Evolutionary conservation across 2,888 invertebrate species (phyloP), one percentile per base, ranked within the genome.

Genomic region (Conistra vaccinii): DNA sequence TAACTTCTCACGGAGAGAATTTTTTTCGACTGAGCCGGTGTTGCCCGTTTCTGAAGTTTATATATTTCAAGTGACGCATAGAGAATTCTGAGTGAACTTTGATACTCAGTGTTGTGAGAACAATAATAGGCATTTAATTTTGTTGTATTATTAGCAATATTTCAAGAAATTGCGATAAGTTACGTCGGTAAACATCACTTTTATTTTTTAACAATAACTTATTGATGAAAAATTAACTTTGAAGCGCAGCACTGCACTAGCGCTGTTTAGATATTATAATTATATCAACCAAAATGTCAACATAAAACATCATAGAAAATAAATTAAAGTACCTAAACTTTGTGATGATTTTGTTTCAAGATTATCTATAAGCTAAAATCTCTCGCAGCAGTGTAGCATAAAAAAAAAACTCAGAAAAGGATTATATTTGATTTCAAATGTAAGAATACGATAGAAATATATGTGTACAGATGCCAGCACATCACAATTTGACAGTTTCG

Each of bases 21-120:
- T 66, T 20, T 67, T 73, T 75, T 76, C 32, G 69, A 87, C 86
- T 87, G 81, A 85, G 74, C 10, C 61, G 70, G 83, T 82, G 84
- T 85, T 86, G 78, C 81, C 65, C 62, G 23, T 29, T 42, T 62
- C 68, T 66, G 17, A 69, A 26, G 42, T 48, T 83, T 85, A 55
- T 84, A 84, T 78, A 61, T 70, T 51, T 63, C 32, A 57, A n/a
- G 6, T n/a, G n/a, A n/a, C n/a, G n/a, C n/a, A n/a, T n/a, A n/a
- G n/a, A n/a, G n/a, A n/a, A n/a, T n/a, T n/a, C n/a, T n/a, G 45
- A 17, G 23, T 76, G 77, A 77, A 69, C 77, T 81, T 65, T 68
- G 65, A 57, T n/a, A 68, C 29, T 57, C 51, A 66, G 60, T 80
- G 72, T 80, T 71, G 68, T 26, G 0, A 71, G 29, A 48, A 6